These are phyloP conservation scores for Myotis daubentonii DNA, from an alignment of 2,797 vertebrate species.

Conservation along the genomic window DNA sequence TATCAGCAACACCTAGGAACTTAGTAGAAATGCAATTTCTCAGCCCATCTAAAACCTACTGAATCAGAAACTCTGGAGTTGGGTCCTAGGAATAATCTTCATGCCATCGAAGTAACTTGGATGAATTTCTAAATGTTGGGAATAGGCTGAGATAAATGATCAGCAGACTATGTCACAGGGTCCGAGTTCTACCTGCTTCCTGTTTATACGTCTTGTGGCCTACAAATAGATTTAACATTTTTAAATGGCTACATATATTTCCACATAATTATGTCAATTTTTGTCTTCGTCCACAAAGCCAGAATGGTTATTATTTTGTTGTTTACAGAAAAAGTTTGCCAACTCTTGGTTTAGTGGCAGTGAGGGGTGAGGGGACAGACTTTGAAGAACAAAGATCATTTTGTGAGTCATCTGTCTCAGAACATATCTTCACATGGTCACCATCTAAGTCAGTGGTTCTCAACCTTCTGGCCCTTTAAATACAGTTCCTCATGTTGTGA, in stretches of 20 bases:
- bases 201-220: neutral
- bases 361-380: neutral
- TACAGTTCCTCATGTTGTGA: too few relatives aligned
- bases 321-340: neutral
- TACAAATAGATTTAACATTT: neutral
- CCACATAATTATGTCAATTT: neutral
- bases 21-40: neutral
- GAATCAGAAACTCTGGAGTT: neutral
- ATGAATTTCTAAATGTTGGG: neutral
- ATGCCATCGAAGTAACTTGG: neutral
- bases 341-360: fast-evolving
- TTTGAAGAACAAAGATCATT: neutral
- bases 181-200: neutral
- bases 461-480: too few relatives aligned
- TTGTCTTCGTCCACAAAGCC: neutral
- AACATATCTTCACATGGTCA: neutral
- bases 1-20: neutral
- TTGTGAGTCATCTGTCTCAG: neutral
- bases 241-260: neutral
- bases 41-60: neutral
- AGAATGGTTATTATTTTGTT: neutral
- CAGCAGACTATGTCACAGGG: neutral
- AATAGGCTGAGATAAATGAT: neutral
- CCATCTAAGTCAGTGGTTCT: too few relatives aligned
- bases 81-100: neutral